phyloP scores from a whole-genome alignment of 1,140 invertebrate species.

The Drosophila ogumai region DNA sequence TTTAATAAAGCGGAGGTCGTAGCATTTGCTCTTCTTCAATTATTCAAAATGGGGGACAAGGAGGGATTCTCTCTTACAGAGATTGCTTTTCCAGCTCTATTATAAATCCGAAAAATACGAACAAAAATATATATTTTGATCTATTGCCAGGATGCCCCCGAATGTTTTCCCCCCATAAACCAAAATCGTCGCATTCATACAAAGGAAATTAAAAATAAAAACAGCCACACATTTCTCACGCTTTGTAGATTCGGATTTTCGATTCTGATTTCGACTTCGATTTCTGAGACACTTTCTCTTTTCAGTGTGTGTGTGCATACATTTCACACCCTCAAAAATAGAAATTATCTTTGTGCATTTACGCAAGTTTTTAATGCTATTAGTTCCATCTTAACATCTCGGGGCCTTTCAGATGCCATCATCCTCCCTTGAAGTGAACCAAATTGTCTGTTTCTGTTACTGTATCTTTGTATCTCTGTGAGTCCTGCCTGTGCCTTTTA shows the following conservation, averaged over 20 bases:
- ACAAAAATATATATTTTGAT: conserved; percentile 21
- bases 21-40: conserved; percentile 48
- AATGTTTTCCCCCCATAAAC: conserved; percentile 16
- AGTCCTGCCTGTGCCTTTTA: conserved; percentile 57
- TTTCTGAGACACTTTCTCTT: conserved; percentile 67
- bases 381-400: conserved; percentile 79
- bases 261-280: conserved; percentile 33
- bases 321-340: conserved; percentile 83
- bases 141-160: conserved; percentile 23
- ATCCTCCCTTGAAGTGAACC: conserved; percentile 41
- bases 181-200: conserved; percentile 65
- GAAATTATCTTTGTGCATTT: conserved; percentile 82
- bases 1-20: conserved; percentile 50
- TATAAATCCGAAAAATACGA: too few species aligned
- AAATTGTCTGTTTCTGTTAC: conserved; percentile 66
- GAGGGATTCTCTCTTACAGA: not conserved
- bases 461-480: conserved; percentile 36
- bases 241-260: conserved; percentile 44
- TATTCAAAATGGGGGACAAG: conserved; percentile 48
- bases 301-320: conserved; percentile 55
- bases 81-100: conserved; percentile 10
- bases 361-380: conserved; percentile 84
- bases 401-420: conserved; percentile 32
- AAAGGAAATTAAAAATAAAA: conserved; percentile 81
- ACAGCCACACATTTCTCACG: conserved; percentile 79